Base-by-base conservation (phyloP, 2,888 invertebrate species). In the Napeogenes sylphis region DNA sequence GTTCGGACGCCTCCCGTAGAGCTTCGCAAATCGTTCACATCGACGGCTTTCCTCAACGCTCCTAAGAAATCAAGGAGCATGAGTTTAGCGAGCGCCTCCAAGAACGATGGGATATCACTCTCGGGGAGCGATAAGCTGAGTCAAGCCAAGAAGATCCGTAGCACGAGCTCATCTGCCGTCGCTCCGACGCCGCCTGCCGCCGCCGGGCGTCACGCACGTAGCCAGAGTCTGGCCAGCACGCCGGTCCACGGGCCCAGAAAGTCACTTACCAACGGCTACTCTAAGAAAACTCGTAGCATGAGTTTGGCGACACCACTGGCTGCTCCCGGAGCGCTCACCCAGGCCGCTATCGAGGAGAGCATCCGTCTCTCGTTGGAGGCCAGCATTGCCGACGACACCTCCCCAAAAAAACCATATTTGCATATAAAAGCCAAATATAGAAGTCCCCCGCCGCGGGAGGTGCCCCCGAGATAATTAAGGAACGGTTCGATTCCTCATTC, bases 391-490 rank as follows among this genome's bases (percentile, higher is more conserved):
- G 87, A 85, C 70, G 78, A 83, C 66, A 79, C 73, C 63, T 77
- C 78, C 55, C 71, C 85, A 66, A 91, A 91, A 74, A 90, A 91
- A 72, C 90, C 92, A 70, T 94, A 93, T 83, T 87, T 94, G 73
- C 94, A 94, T 87, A 94, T 94, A 78, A 92, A 94, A 77, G 93
- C 94, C 81, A 94, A 94, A 83, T 94, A 94, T 81, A 91, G 94
- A 75, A 94, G 94, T 84, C 92, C 93, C 62, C 93, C 94, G 67
- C 92, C 93, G 72, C 83, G 92, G 58, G 91, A 91, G 78, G 89
- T 91, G 46, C 93, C 94, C 57, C 92, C 93, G 63, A 90, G 91
- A 91, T 91, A 91, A 89, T 64, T 68, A 51, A 59, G 61, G 30
- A 61, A 53, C 59, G 59, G 59, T 33, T 14, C 51, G 53, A 8